Evolutionary conservation across 2,888 invertebrate species (phyloP), one percentile per base, ranked within the genome.

Genomic region (Drosophila macrothrix): DNA sequence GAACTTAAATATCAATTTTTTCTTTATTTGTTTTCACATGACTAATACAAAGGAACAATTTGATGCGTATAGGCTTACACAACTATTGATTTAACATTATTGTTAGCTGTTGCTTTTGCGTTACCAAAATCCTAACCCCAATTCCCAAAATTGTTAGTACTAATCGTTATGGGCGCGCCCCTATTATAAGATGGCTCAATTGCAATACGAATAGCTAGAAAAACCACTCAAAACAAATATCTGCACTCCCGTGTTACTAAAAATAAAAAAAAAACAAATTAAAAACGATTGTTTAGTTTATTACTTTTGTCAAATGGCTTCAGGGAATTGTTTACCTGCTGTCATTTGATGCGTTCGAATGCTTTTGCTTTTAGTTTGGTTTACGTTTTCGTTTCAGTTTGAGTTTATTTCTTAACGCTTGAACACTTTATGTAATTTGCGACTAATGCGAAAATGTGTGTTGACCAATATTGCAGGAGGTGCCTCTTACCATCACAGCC

Each of bases 401-500:
- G 55, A 52, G 66, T 73, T 86, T 39, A 25, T 37, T 56, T 19
- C 67, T 73, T 65, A 82, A 73, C 58, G 78, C 83, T 88, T 43
- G 33, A 49, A 70, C 68, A 31, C 6, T 9, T 22, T 3, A 19
- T 10, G 9, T 3, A 31, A 16, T 55, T 28, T 37, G 33, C 41
- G 28, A 55, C 52, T 74, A 60, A 73, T 22, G 60, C n/a, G 25
- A 25, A 1, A 4, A 10, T 65, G 70, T 64, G 76, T 78, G 76
- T 78, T 79, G 43, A 46, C 64, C 77, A 29, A 46, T 81, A 68
- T 91, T 92, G 63, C 90, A 92, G 92, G 88, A 91, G 93, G 92
- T 88, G 91, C 92, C 91, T 92, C 93, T 73, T 93, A 93, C 84
- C 93, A 92, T 87, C 92, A 92, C 71, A 93, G 90, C 86, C 92